Percentiles rank a stretch among this genome's conserved stretches.
These are phyloP conservation scores for Leptopilina drosophilae DNA, from an alignment of 2,888 invertebrate species.

Conservation along the genomic window DNA sequence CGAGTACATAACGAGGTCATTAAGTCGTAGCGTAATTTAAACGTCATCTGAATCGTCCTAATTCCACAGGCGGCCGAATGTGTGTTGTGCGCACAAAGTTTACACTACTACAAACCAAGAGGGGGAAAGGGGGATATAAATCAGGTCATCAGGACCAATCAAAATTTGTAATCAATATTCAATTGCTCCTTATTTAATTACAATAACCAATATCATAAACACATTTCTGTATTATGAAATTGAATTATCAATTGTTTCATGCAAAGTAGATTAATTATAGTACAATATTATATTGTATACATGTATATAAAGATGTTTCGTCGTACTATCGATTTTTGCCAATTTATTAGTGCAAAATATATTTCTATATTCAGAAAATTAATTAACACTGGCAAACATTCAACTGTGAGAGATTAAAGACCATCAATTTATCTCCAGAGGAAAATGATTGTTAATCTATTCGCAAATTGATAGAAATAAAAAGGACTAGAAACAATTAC, in stretches of 20 bases:
- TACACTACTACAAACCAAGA: neutral
- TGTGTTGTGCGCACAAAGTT: neutral
- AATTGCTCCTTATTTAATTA: constrained; percentile 17
- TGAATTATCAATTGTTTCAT: constrained; percentile 7
- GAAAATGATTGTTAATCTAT: neutral
- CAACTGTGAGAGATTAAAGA: neutral
- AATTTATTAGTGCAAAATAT: neutral
- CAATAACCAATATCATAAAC: constrained; percentile 16
- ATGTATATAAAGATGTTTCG: neutral
- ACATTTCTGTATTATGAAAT: constrained; percentile 21
- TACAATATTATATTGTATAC: neutral
- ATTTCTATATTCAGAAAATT: neutral
- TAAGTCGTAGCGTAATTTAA: constrained; percentile 35
- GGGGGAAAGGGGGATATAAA: neutral
- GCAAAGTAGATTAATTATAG: neutral
- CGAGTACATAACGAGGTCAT: constrained; percentile 35
- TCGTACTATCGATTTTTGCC: neutral
- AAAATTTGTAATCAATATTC: constrained; percentile 25
- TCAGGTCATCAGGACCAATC: constrained; percentile 18
- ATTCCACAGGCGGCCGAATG: constrained; percentile 5
- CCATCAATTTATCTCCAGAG: neutral
- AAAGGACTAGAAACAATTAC: too few species aligned
- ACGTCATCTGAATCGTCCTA: constrained; percentile 35
- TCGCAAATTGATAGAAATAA: too few species aligned
- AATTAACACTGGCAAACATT: neutral